Evolutionary conservation across 2,888 invertebrate genomes (phyloP), one percentile per base, ranked within the genome.

Genomic region (Euzetes globulus): DNA sequence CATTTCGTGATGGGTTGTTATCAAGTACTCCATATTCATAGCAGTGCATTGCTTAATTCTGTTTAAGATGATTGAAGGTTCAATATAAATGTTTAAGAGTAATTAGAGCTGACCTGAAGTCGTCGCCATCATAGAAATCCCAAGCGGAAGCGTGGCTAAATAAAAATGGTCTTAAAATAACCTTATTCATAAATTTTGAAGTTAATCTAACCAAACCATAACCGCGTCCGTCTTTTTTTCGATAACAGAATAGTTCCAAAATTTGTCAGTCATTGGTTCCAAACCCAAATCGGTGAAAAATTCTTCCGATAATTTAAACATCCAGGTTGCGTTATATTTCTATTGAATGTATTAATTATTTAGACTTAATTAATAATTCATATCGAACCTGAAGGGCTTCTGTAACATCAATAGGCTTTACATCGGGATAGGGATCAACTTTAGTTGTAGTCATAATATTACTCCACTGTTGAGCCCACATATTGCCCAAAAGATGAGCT

Each of bases 1-100:
- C 84, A 90, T 86, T 84, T 94, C 94, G 80, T 94, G 94, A 80
- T 94, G 94, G 0, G 91, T 90, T 0, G 92, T 92, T 74, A 93
- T 87, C 78, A 94, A 82, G 81, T 93, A 91, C 78, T 91, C 90
- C 88, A 92, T 91, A 77, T 88, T 90, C 1, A 91, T 88, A 80
- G 89, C 88, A 0, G 92, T 89, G 81, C 93, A 94, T 89, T 92
- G 90, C 84, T 93, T 94, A 73, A 94, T 91, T 25, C 92, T 88
- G 37, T 41, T 41, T 9, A 5, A n/a, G n/a, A 11, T 45, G n/a
- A n/a, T n/a, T n/a, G n/a, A n/a, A n/a, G n/a, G n/a, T 45, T 45
- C 15, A 45, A 45, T 45, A 11, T 11, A 11, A 45, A 45, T 45
- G n/a, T 45, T 45, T 13, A 50, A 50, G 3, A 4, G 4, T 7